Conservation (phyloP, 2,888 invertebrate genomes). For the Linnaemya tessellans region DNA sequence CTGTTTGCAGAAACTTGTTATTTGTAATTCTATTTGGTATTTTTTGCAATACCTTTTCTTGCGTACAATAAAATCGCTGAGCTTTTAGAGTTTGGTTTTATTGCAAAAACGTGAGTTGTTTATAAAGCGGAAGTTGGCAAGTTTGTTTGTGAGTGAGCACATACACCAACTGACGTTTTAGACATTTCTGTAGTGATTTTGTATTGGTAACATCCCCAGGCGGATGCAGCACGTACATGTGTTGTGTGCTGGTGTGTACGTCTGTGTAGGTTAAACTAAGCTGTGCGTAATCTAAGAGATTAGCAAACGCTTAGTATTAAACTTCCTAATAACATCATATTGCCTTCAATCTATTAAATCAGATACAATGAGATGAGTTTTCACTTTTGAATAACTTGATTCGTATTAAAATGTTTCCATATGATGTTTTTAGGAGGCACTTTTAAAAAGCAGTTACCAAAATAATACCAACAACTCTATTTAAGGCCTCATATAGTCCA, state of each 20-base stretch:
- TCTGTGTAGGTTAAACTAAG: conserved; percentile 20
- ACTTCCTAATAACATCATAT: neutral
- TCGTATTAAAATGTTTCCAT: neutral
- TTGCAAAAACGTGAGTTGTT: conserved; percentile 60
- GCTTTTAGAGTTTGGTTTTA: conserved; percentile 53
- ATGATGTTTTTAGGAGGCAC: neutral
- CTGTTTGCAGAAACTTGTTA: neutral
- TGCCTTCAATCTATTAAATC: neutral
- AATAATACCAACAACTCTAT: neutral
- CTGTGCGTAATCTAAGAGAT: conserved; percentile 30
- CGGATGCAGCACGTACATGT: conserved; percentile 39
- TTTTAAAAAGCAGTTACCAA: neutral
- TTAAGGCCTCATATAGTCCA: too few relatives aligned
- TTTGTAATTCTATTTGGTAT: neutral
- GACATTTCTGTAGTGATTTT: conserved; percentile 8
- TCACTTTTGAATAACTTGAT: neutral
- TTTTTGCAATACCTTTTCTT: neutral
- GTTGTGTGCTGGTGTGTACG: too few relatives aligned
- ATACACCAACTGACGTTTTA: neutral
- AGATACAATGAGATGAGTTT: neutral
- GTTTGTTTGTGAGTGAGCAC: neutral
- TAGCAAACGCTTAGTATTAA: conserved; percentile 36
- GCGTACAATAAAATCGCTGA: conserved; percentile 43
- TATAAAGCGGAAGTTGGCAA: conserved; percentile 48
- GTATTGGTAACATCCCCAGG: conserved; percentile 22